phyloP scores from a whole-genome alignment of 2,888 invertebrate species.

The Lapara coniferarum region DNA sequence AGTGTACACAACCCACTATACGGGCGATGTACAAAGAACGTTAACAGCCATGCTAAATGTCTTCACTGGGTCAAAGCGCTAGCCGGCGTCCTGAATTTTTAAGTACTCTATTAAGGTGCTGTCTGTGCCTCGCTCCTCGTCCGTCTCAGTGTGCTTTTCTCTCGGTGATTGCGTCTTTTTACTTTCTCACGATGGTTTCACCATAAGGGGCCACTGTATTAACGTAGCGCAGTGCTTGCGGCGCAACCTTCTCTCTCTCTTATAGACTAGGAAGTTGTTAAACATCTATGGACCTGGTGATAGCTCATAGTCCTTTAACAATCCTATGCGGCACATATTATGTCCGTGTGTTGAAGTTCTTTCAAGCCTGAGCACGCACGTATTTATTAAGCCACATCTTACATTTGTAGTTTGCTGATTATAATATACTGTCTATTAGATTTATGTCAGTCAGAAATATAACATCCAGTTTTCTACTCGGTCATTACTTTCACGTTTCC shows the following conservation, averaged over 20 bases:
- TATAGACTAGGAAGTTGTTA: constrained; percentile 5
- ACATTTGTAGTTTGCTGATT: neutral
- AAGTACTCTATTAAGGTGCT: constrained; percentile 71
- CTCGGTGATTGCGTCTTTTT: constrained; percentile 79
- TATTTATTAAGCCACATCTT: neutral
- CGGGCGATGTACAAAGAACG: constrained; percentile 35
- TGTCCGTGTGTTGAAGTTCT: neutral
- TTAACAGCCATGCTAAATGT: constrained; percentile 46
- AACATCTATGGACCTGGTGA: constrained; percentile 21
- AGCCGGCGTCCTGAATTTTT: constrained; percentile 77
- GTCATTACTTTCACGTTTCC: constrained; percentile 64
- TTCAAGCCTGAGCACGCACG: neutral
- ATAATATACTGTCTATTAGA: neutral
- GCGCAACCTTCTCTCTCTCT: constrained; percentile 46
- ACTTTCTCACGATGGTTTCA: constrained; percentile 69
- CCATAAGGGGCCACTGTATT: constrained; percentile 52
- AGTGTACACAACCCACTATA: constrained; percentile 23
- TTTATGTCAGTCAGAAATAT: constrained; percentile 43
- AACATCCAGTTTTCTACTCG: constrained; percentile 55
- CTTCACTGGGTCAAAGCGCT: constrained; percentile 66
- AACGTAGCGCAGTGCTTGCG: constrained; percentile 52
- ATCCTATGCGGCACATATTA: neutral
- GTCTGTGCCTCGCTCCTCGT: constrained; percentile 46
- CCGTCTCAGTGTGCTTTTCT: constrained; percentile 68
- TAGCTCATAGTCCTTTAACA: constrained; percentile 18